These are phyloP conservation scores for Ardeotis arabs DNA, from an alignment of 2,113 vertebrate species.

Conservation along the genomic window DNA sequence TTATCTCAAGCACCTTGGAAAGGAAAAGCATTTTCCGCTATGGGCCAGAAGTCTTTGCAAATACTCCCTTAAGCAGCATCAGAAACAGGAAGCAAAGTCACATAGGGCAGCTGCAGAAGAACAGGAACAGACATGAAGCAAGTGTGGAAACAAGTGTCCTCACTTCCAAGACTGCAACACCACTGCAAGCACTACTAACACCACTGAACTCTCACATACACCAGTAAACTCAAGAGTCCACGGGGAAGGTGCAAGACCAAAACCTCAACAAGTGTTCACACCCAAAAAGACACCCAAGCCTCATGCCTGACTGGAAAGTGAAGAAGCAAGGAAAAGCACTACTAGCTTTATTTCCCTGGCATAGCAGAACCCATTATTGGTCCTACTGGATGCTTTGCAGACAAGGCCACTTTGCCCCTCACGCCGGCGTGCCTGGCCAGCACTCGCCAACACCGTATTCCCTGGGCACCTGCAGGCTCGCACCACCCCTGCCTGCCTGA, in stretches of 20 bases:
- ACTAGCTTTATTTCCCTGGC: not conserved
- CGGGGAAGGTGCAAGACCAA: fast-evolving
- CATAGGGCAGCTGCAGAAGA: not conserved
- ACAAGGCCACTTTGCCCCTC: not conserved
- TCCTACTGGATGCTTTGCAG: fast-evolving
- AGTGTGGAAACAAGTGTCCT: not conserved
- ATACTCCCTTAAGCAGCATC: not conserved
- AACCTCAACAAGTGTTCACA: not conserved
- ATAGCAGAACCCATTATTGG: fast-evolving
- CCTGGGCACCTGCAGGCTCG: not conserved
- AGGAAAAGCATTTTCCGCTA: not conserved
- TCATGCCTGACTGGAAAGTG: fast-evolving
- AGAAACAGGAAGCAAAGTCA: not conserved
- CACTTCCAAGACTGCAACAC: not conserved
- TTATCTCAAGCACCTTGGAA: not conserved
- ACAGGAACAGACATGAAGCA: not conserved
- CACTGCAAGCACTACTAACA: not conserved
- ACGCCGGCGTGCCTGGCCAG: fast-evolving
- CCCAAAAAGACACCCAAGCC: fast-evolving
- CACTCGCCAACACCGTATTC: fast-evolving
- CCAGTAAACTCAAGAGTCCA: not conserved
- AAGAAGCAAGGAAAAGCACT: not conserved
- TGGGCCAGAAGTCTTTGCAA: not conserved
- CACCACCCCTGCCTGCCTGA: not conserved
- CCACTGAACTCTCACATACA: not conserved